phyloP scores from a whole-genome alignment of 2,113 vertebrate species.

The Neotoma lepida region DNA sequence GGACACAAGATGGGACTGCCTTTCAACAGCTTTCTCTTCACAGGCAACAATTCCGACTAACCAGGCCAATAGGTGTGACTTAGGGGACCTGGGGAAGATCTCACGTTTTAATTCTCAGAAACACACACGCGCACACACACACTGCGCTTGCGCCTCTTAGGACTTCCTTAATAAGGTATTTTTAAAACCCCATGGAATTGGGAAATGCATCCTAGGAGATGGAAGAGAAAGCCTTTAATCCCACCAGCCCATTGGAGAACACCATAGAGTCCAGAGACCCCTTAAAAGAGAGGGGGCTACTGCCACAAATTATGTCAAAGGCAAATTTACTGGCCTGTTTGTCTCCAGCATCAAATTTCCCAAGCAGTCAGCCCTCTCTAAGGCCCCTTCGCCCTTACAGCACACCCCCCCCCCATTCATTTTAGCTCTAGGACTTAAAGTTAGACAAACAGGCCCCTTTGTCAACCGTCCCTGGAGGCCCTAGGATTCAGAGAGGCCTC shows the following conservation, averaged over 20 bases:
- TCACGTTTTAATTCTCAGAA: slow-evolving; percentile 69
- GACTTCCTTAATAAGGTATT: slow-evolving; percentile 70
- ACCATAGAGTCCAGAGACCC: slow-evolving; percentile 11
- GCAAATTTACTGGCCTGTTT: slow-evolving; percentile 76
- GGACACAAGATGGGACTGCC: not conserved
- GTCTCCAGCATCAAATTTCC: slow-evolving; percentile 78
- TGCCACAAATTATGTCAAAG: slow-evolving; percentile 69
- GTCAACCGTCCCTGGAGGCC: slow-evolving; percentile 66
- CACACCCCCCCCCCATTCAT: slow-evolving; percentile 52
- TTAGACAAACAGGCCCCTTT: slow-evolving; percentile 78
- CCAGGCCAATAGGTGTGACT: slow-evolving; percentile 46
- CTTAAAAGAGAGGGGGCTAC: not conserved
- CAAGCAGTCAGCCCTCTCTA: slow-evolving; percentile 48
- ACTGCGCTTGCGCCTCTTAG: slow-evolving; percentile 17
- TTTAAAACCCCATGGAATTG: slow-evolving; percentile 67
- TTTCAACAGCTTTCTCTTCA: not conserved
- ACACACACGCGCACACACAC: not conserved
- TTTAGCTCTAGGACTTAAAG: slow-evolving; percentile 75
- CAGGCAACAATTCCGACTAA: not conserved
- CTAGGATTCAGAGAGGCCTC: slow-evolving; percentile 27
- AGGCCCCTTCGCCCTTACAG: slow-evolving; percentile 63
- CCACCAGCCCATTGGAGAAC: not conserved
- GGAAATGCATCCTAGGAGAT: slow-evolving; percentile 65
- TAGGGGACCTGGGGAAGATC: slow-evolving; percentile 3
- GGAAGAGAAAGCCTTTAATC: slow-evolving; percentile 64